Evolutionary conservation across 2,888 invertebrate genomes (phyloP).

Genomic region (Cataglyphis albicans): DNA sequence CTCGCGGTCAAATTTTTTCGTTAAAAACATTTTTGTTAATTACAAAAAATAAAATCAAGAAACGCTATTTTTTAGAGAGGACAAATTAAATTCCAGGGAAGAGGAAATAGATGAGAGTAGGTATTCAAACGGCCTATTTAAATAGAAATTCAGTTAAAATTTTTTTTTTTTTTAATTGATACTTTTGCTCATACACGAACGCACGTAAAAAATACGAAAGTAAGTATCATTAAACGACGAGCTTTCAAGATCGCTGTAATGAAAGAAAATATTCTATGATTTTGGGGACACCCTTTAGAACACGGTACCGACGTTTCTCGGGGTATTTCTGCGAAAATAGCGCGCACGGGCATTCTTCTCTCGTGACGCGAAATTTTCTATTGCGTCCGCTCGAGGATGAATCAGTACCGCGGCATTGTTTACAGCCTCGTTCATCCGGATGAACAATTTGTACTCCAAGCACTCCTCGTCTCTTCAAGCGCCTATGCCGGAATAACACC

Average conservation of each 20-base stretch:
- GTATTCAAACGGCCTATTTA: not conserved
- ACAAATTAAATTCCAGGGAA: not conserved
- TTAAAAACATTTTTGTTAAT: not conserved
- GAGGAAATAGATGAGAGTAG: not conserved
- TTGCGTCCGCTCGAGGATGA: slow-evolving; percentile 12
- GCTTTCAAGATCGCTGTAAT: not conserved
- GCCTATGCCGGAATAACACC: no score
- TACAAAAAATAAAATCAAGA: not conserved
- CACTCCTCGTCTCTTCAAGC: slow-evolving; percentile 16
- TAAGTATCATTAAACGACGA: not conserved
- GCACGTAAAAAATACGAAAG: not conserved
- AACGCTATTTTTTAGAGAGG: not conserved
- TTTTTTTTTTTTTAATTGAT: no score
- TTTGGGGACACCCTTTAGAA: not conserved
- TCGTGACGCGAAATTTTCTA: slow-evolving; percentile 4
- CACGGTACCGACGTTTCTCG: not conserved
- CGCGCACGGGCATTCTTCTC: not conserved
- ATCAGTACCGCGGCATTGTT: slow-evolving; percentile 34
- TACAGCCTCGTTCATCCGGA: slow-evolving; percentile 1
- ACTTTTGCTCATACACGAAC: not conserved
- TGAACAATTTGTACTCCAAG: slow-evolving; percentile 12
- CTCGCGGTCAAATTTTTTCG: not conserved
- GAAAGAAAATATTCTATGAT: not conserved
- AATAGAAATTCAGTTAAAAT: not conserved
- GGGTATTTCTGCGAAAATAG: slow-evolving; percentile 9